Conservation (phyloP, 2,113 vertebrate species). For the Nettapus auritus region DNA sequence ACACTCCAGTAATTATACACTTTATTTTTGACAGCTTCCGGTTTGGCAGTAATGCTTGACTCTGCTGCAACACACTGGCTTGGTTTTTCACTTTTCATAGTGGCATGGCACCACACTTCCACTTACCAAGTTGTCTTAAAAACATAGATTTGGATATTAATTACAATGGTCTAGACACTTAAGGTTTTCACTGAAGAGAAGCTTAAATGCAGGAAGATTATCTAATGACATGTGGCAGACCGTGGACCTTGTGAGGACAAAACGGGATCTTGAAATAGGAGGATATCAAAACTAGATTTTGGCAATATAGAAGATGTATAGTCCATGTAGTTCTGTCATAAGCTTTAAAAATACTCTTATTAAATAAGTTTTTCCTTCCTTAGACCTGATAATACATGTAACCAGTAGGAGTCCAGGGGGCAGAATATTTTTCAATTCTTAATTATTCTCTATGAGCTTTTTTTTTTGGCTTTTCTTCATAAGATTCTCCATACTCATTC, state of each 20-base stretch:
- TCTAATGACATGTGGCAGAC: constrained; percentile 6
- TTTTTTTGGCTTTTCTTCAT: constrained; percentile 83
- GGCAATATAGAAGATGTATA: constrained; percentile 75
- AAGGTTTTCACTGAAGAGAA: constrained; percentile 1
- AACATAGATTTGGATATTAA: not conserved
- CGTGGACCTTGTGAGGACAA: not conserved
- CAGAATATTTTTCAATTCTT: not conserved
- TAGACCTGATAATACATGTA: constrained; percentile 48
- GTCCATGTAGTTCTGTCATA: constrained; percentile 55
- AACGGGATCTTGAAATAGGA: constrained; percentile 1
- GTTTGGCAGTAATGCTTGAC: not conserved
- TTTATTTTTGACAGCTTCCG: not conserved
- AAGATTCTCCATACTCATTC: constrained; percentile 88
- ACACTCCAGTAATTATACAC: not conserved
- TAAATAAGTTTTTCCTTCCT: constrained; percentile 56
- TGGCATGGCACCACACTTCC: not conserved
- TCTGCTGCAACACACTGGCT: not conserved
- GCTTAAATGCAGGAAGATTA: constrained; percentile 22
- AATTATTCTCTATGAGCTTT: constrained; percentile 85
- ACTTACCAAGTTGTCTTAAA: not conserved
- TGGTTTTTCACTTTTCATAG: not conserved
- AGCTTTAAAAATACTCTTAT: constrained; percentile 72
- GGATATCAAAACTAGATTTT: constrained; percentile 73
- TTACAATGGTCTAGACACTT: not conserved
- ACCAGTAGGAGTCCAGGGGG: constrained; percentile 32